Percentiles rank a stretch among this genome's conserved stretches.
Evolutionary conservation across 2,888 invertebrate species (phyloP).

Genomic region (Polyploca ridens): DNA sequence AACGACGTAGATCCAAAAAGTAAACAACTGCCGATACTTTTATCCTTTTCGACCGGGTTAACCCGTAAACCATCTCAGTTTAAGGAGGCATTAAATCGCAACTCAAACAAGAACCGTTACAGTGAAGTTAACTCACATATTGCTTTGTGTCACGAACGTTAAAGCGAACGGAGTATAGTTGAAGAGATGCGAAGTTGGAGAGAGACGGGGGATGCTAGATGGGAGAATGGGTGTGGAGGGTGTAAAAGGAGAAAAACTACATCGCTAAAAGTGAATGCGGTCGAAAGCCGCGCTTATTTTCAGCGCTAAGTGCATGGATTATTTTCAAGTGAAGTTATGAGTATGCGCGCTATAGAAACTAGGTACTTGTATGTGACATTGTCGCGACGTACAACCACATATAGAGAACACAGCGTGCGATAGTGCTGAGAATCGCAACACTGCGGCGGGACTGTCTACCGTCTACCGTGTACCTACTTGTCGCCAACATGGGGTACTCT

Average conservation of each 20-base stretch:
- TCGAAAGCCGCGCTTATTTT: slow-evolving; percentile 83
- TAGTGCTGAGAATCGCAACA: slow-evolving; percentile 15
- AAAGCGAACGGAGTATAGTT: slow-evolving; percentile 72
- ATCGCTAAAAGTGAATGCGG: slow-evolving; percentile 85
- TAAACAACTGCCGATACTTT: slow-evolving; percentile 77
- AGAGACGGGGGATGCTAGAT: slow-evolving; percentile 69
- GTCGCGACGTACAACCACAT: neutral
- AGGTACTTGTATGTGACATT: slow-evolving; percentile 1
- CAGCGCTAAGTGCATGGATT: slow-evolving; percentile 83
- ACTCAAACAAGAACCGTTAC: slow-evolving; percentile 84
- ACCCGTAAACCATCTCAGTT: slow-evolving; percentile 84
- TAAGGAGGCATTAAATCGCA: slow-evolving; percentile 85
- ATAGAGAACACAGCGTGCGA: neutral
- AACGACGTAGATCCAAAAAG: slow-evolving; percentile 71
- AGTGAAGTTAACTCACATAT: slow-evolving; percentile 84
- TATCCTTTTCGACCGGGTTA: slow-evolving; percentile 80
- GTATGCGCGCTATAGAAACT: slow-evolving; percentile 45
- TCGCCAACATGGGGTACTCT: slow-evolving; percentile 31
- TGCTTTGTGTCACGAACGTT: slow-evolving; percentile 84
- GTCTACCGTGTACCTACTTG: neutral
- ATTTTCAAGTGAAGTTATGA: slow-evolving; percentile 80
- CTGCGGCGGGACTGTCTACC: slow-evolving; percentile 16
- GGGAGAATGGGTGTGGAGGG: slow-evolving; percentile 79
- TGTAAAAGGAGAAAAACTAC: slow-evolving; percentile 84
- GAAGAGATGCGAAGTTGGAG: slow-evolving; percentile 66